Conservation (phyloP, 2,113 vertebrate species). For the Candoia aspera region DNA sequence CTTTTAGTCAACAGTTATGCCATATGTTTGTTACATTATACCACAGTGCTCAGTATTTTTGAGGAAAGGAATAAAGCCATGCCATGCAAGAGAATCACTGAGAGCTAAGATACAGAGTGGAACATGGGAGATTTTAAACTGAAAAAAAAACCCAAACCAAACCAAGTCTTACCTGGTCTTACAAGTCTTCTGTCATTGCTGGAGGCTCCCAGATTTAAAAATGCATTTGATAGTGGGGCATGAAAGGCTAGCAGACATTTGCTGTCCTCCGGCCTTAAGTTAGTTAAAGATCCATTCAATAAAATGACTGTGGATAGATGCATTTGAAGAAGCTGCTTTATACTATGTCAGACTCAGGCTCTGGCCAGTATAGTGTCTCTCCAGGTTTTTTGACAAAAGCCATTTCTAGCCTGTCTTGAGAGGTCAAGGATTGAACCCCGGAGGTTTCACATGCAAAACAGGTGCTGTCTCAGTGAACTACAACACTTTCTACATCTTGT, state of each 20-base stretch:
- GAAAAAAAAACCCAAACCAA: not conserved
- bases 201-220: not conserved
- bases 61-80: not conserved
- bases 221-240: not conserved
- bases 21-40: constrained; percentile 4
- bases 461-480: not conserved
- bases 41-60: not conserved
- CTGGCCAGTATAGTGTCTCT: not conserved
- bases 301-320: not conserved
- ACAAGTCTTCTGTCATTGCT: not conserved
- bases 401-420: not conserved
- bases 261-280: not conserved
- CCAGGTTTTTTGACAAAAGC: not conserved
- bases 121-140: not conserved
- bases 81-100: not conserved
- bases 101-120: not conserved
- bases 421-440: not conserved
- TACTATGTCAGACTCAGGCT: not conserved
- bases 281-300: not conserved
- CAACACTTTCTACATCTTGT: not conserved
- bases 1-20: constrained; percentile 6
- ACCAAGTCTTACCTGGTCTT: not conserved
- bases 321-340: not conserved
- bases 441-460: not conserved
- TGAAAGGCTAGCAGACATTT: not conserved